These are phyloP conservation scores for Pteropus rufus DNA, from an alignment of 2,797 vertebrate species.

Conservation along the genomic window DNA sequence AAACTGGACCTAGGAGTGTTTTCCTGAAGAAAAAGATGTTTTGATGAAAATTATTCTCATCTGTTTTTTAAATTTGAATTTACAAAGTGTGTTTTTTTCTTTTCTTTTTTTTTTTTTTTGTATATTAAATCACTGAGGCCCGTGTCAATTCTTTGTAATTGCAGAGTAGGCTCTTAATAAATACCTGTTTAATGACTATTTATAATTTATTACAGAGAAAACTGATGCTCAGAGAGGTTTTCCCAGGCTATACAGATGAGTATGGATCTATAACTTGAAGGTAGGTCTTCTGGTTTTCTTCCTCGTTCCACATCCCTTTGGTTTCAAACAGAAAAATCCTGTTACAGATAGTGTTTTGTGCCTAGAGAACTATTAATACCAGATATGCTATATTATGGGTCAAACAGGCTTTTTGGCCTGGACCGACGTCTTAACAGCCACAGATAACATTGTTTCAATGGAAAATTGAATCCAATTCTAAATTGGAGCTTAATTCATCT, in stretches of 20 bases:
- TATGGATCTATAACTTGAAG: neutral
- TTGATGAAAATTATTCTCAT: neutral
- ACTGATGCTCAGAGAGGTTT: neutral
- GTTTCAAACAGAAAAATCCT: neutral
- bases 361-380: neutral
- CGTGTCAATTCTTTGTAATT: neutral
- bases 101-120: neutral
- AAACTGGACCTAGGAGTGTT: neutral
- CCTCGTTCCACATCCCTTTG: neutral
- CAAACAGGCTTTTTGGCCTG: neutral
- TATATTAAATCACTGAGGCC: neutral
- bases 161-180: neutral
- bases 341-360: neutral
- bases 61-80: constrained; percentile 23
- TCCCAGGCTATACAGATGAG: neutral
- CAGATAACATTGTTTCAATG: constrained; percentile 37
- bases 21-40: neutral
- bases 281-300: neutral
- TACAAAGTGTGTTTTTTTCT: neutral
- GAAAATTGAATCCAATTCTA: constrained; percentile 60
- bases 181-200: neutral
- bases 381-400: neutral
- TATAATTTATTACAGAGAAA: neutral
- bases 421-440: neutral
- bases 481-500: constrained; percentile 35